These are phyloP conservation scores for Sisyra nigra DNA, from an alignment of 2,888 invertebrate species.

Conservation along the genomic window DNA sequence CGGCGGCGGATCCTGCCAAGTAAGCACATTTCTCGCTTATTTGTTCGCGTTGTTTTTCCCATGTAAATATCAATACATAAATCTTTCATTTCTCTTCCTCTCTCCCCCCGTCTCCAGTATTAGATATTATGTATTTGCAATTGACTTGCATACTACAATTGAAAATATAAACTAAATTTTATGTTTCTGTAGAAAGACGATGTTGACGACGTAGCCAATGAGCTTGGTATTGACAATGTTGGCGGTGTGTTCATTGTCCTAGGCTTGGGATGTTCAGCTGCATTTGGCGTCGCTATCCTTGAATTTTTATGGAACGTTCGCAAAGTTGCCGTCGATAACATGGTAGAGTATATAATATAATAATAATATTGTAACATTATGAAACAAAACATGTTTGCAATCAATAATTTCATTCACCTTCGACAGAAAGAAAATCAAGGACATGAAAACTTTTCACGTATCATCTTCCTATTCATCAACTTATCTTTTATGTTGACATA, in stretches of 20 bases:
- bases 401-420: neutral
- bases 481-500: too few relatives aligned
- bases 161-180: neutral
- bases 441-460: neutral
- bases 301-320: slow-evolving; percentile 79
- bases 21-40: neutral
- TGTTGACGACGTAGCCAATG: slow-evolving; percentile 28
- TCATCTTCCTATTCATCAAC: too few relatives aligned
- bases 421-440: neutral
- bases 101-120: neutral
- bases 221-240: slow-evolving; percentile 69
- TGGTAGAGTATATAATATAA: too few relatives aligned
- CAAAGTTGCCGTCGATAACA: slow-evolving; percentile 59
- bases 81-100: too few relatives aligned
- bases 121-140: neutral
- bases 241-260: slow-evolving; percentile 85
- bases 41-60: too few relatives aligned
- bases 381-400: neutral
- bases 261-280: slow-evolving; percentile 51
- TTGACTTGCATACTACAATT: too few relatives aligned
- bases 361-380: too few relatives aligned
- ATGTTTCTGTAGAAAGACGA: slow-evolving; percentile 8
- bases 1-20: slow-evolving; percentile 36
- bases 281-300: slow-evolving; percentile 55
- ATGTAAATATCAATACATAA: too few relatives aligned